phyloP scores from a whole-genome alignment of 2,797 vertebrate species.

The Spatula versicolor region DNA sequence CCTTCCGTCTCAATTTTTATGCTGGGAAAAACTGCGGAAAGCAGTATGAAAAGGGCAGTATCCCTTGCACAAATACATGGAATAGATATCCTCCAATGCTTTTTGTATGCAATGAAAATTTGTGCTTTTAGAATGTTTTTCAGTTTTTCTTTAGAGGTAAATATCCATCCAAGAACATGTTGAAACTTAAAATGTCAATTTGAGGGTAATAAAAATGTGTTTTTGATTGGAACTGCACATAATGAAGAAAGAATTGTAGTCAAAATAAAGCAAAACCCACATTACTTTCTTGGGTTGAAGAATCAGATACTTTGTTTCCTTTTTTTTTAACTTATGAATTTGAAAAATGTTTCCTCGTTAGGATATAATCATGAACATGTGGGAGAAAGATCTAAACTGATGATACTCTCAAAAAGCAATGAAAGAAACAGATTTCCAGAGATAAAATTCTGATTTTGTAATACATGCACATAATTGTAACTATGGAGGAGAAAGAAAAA shows the following conservation, averaged over 20 bases:
- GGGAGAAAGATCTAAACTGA: slow-evolving; percentile 13
- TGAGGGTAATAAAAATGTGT: slow-evolving; percentile 26
- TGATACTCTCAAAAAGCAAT: slow-evolving; percentile 2
- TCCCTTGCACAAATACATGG: not conserved
- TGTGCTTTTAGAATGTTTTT: not conserved
- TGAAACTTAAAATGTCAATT: slow-evolving; percentile 1
- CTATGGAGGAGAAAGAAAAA: slow-evolving; percentile 21
- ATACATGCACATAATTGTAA: not conserved
- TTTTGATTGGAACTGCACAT: slow-evolving; percentile 35
- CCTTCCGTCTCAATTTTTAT: not conserved
- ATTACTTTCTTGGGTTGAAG: slow-evolving; percentile 23
- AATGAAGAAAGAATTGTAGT: slow-evolving; percentile 53
- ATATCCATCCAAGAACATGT: not conserved
- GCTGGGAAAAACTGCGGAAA: not conserved
- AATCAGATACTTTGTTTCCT: slow-evolving; percentile 14
- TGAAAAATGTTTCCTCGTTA: slow-evolving; percentile 46
- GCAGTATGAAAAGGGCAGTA: not conserved
- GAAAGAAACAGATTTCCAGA: slow-evolving; percentile 61
- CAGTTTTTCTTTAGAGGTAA: not conserved
- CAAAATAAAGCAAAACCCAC: slow-evolving; percentile 54
- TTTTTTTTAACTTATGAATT: not conserved
- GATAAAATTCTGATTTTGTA: not conserved
- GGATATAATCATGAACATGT: slow-evolving; percentile 37
- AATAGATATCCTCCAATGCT: not conserved
- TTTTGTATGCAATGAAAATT: not conserved